Evolutionary conservation across 1,140 invertebrate genomes (phyloP).

Genomic region (Potamilus streckersoni): DNA sequence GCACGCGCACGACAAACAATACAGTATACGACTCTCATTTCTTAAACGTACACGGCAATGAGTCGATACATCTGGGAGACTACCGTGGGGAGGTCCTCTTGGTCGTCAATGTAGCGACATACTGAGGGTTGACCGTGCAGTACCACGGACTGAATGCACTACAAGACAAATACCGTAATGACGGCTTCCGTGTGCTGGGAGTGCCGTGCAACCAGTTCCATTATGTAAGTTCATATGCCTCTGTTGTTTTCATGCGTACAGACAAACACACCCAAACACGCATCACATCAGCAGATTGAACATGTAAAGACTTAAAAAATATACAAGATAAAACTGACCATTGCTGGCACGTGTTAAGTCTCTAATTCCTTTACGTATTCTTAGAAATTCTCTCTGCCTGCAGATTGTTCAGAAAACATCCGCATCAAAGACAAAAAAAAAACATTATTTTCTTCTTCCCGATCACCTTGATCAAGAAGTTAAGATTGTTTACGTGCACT

Average conservation of each 20-base stretch:
- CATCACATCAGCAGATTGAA: background rate
- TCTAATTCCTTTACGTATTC: no score
- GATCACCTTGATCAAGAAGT: no score
- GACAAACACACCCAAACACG: background rate
- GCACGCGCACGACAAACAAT: background rate
- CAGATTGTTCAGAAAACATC: background rate
- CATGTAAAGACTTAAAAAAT: background rate
- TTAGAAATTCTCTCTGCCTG: background rate
- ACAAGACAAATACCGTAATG: constrained; percentile 35
- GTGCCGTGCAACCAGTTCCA: constrained; percentile 73
- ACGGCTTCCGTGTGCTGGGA: constrained; percentile 66
- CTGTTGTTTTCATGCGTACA: no score
- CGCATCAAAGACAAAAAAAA: no score
- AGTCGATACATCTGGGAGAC: constrained; percentile 20
- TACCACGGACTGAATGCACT: constrained; percentile 63
- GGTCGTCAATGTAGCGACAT: constrained; percentile 72
- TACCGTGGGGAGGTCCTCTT: constrained; percentile 64
- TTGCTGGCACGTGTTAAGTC: background rate
- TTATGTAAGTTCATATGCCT: constrained; percentile 38
- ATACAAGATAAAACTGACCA: background rate
- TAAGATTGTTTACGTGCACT: no score
- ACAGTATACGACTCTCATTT: constrained; percentile 36
- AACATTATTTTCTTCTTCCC: no score
- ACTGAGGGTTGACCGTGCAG: constrained; percentile 64
- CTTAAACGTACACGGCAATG: constrained; percentile 18